Evolutionary conservation across 2,888 invertebrate genomes (phyloP).

Genomic region (Megastigmus dorsalis): DNA sequence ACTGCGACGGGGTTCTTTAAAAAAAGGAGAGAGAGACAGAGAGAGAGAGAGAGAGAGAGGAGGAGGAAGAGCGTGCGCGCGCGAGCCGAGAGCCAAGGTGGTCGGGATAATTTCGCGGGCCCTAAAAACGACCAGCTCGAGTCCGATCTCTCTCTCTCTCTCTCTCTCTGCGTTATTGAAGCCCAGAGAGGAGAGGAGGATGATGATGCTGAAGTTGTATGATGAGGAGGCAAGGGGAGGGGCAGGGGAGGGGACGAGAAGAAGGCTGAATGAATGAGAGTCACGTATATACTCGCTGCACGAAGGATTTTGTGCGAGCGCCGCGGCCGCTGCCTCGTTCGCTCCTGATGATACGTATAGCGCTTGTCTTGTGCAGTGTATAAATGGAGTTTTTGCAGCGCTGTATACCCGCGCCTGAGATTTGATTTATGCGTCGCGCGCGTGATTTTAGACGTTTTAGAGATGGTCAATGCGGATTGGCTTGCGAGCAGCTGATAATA

Average conservation of each 20-base stretch:
- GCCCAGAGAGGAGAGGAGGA: neutral
- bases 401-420: too few species aligned
- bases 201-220: slow-evolving; percentile 14
- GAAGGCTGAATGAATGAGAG: slow-evolving; percentile 44
- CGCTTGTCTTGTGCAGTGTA: too few species aligned
- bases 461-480: too few species aligned
- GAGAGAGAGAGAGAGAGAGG: neutral
- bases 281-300: slow-evolving; percentile 26
- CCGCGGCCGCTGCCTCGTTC: too few species aligned
- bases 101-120: slow-evolving; percentile 72
- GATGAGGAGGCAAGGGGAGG: slow-evolving; percentile 28
- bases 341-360: too few species aligned
- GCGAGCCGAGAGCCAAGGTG: slow-evolving; percentile 71
- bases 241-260: slow-evolving; percentile 14
- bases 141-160: slow-evolving; percentile 20
- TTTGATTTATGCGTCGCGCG: too few species aligned
- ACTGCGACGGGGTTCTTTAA: slow-evolving; percentile 49
- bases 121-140: slow-evolving; percentile 63
- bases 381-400: too few species aligned
- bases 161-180: slow-evolving; percentile 27
- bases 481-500: too few species aligned
- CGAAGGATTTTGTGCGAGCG: too few species aligned
- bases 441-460: too few species aligned
- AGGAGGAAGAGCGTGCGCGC: slow-evolving; percentile 60
- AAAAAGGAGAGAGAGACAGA: slow-evolving; percentile 27